Base-by-base conservation (phyloP, 2,113 vertebrate species). In the Eira barbara region DNA sequence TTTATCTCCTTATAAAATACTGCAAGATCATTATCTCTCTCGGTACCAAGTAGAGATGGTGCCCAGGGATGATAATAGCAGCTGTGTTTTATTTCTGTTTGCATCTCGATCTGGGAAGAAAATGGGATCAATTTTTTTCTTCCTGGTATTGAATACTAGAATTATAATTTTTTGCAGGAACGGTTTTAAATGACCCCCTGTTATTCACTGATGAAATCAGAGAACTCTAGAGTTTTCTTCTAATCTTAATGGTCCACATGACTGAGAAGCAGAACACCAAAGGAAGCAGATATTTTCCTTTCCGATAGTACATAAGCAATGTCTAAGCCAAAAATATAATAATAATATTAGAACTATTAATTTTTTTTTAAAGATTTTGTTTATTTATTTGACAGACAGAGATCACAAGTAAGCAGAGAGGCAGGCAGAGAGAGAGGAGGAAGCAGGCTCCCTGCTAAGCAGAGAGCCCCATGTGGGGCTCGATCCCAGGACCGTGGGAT, bases 31-130 rank as follows among this genome's bases (percentile, higher is more conserved):
- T 87, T 96, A 97, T 96, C 94, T 95, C 86, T 67, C 79, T 95
- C 21, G 11, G 95, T 97, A 96, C 97, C 89, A 98, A 87, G 97
- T 79, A 94, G 95, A 92, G 97, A 95, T 36, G 45, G 69, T 88
- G 27, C 39, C 85, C 18, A 89, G 6, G 39, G 71, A 95, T 59
- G n/a, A 78, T 85, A 78, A 92, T 14, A 79, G 74, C 94, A 95
- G 69, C 82, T 95, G 89, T 95, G 91, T 94, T 95, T 90, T 25
- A 84, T 61, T 95, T 96, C 91, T 81, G 21, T 88, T 97, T 96
- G 86, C 49, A 21, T 78, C 52, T 92, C 59, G 71, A 96, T 93
- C 42, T 0, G 0, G 74, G 82, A 91, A 91, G 42, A 29, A 97
- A 96, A 95, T 36, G 86, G 61, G 15, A 10, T 7, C 25, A 7